A percentile compares a stretch with the other conserved stretches of the same genome.
phyloP scores from a whole-genome alignment of 2,888 invertebrate species.

The Pandemis corylana region DNA sequence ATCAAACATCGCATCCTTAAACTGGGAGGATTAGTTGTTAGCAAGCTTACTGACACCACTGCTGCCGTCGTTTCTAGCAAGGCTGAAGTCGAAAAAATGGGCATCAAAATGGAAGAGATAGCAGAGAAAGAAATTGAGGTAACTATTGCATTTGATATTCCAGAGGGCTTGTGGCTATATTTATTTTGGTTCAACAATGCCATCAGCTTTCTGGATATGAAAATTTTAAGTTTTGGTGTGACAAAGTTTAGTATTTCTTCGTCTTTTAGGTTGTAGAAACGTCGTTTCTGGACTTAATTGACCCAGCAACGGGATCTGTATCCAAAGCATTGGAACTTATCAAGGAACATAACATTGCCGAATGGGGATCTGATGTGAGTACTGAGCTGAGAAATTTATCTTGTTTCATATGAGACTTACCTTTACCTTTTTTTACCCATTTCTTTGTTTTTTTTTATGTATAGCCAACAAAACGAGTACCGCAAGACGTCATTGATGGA shows the following conservation, averaged over 20 bases:
- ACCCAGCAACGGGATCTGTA: conserved; percentile 84
- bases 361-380: conserved; percentile 93
- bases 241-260: background rate
- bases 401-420: conserved; percentile 9
- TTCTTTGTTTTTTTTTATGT: conserved; percentile 42
- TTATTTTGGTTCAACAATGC: too few relatives aligned
- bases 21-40: conserved; percentile 90
- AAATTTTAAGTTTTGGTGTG: background rate
- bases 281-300: conserved; percentile 89
- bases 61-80: conserved; percentile 91
- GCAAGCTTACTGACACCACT: conserved; percentile 86
- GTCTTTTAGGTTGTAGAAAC: conserved; percentile 88
- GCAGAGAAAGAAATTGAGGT: conserved; percentile 89
- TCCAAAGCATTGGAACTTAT: conserved; percentile 87
- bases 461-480: conserved; percentile 78
- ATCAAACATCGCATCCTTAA: conserved; percentile 88
- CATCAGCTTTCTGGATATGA: too few relatives aligned
- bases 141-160: conserved; percentile 3
- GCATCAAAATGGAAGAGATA: conserved; percentile 87
- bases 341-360: conserved; percentile 89
- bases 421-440: conserved; percentile 20
- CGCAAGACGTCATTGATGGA: conserved; percentile 84
- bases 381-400: conserved; percentile 85
- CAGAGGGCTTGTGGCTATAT: too few relatives aligned
- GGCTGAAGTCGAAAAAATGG: conserved; percentile 88